Evolutionary conservation across 2,113 vertebrate species (phyloP).

Genomic region (Vulpes ferrilata): DNA sequence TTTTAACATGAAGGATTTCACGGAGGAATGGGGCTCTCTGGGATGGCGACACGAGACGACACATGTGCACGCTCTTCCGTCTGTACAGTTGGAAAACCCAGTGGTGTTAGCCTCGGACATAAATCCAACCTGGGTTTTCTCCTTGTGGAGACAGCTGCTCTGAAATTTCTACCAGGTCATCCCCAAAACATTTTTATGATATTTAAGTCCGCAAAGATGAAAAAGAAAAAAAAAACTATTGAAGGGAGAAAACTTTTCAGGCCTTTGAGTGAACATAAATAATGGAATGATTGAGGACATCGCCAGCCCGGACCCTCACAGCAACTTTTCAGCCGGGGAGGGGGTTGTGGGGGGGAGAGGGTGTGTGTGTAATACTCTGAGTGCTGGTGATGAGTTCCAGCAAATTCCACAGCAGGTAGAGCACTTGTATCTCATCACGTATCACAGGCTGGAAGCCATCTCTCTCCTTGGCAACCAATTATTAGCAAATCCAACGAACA

Average conservation of each 20-base stretch:
- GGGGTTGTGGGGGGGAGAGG: accelerated
- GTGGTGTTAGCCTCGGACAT: background rate
- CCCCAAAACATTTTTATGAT: background rate
- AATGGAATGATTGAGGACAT: background rate
- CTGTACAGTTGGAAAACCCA: background rate
- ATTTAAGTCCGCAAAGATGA: conserved; percentile 2
- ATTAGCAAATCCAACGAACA: background rate
- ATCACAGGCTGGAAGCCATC: background rate
- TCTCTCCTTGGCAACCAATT: background rate
- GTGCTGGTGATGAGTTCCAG: background rate
- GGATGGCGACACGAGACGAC: background rate
- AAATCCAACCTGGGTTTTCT: conserved; percentile 21
- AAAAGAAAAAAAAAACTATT: background rate
- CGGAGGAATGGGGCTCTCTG: background rate
- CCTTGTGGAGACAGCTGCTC: background rate
- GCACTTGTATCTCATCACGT: background rate
- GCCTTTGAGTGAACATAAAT: background rate
- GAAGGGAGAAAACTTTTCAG: background rate
- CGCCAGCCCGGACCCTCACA: background rate
- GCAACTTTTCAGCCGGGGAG: background rate
- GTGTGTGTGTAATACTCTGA: background rate
- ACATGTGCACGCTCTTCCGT: accelerated
- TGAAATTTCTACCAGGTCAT: conserved; percentile 31
- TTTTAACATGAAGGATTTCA: background rate
- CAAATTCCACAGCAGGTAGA: background rate